These are phyloP conservation scores for Osmoderma eremita DNA, from an alignment of 2,888 invertebrate species.

Conservation along the genomic window DNA sequence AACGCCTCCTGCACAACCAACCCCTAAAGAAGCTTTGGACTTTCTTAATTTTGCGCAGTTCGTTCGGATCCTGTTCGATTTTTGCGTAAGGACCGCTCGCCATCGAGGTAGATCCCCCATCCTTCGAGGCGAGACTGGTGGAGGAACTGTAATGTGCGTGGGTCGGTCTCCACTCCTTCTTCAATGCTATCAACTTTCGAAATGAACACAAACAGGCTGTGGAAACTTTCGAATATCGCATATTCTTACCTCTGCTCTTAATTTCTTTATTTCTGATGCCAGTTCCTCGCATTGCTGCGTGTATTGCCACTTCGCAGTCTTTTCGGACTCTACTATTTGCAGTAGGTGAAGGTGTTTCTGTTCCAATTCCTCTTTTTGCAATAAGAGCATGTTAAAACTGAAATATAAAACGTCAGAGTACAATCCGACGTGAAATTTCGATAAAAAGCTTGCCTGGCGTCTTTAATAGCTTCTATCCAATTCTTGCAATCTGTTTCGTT, in stretches of 20 bases:
- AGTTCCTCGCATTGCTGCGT: slow-evolving; percentile 92
- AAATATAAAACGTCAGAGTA: slow-evolving; percentile 41
- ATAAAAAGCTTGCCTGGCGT: slow-evolving; percentile 83
- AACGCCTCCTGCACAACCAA: slow-evolving; percentile 89
- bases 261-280: slow-evolving; percentile 87
- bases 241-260: slow-evolving; percentile 81
- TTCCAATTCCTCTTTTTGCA: slow-evolving; percentile 91
- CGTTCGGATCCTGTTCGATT: slow-evolving; percentile 71
- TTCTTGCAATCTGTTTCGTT: slow-evolving; percentile 87
- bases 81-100: slow-evolving; percentile 51
- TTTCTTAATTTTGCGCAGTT: slow-evolving; percentile 88
- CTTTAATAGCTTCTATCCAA: slow-evolving; percentile 89
- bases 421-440: too few species aligned
- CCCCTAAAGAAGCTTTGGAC: slow-evolving; percentile 93
- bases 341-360: slow-evolving; percentile 91
- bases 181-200: slow-evolving; percentile 78
- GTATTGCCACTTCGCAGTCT: slow-evolving; percentile 93
- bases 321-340: slow-evolving; percentile 89
- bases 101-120: slow-evolving; percentile 52
- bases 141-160: slow-evolving; percentile 54
- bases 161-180: slow-evolving; percentile 79
- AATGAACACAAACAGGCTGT: background rate
- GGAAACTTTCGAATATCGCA: too few species aligned
- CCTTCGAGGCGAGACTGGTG: slow-evolving; percentile 54
- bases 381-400: slow-evolving; percentile 88